Base-by-base conservation (phyloP, 1,140 invertebrate genomes). In the Pectinophora gossypiella region DNA sequence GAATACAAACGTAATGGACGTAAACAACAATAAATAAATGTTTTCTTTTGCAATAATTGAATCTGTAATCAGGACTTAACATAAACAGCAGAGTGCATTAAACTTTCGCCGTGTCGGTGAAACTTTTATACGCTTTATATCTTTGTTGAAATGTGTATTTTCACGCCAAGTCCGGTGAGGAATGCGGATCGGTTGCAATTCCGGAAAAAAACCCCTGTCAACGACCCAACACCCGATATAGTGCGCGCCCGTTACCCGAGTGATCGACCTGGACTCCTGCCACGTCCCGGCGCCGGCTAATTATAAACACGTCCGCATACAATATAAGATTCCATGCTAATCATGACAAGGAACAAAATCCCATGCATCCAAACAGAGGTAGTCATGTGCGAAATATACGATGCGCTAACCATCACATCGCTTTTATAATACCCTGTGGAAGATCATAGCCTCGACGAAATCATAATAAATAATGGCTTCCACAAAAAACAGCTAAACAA, bases 191-290 rank as follows among this genome's bases (percentile, higher is more conserved):
- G 66, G 55, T 61, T 59, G 54, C 60, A 62, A 68, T 76, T 76
- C 72, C 74, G 72, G 66, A 74, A 79, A 79, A n/a, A n/a, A 74
- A 72, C 57, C 51, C 59, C 75, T 83, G 82, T 80, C 79, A 83
- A 85, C 73, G 82, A 85, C 78, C 79, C 65, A 58, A 51, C 59
- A 75, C 64, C 69, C 65, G 68, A 78, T 79, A 77, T 67, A 79
- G 73, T 68, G 56, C 59, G 67, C 59, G 65, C 74, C 77, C 79
- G 76, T 81, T 85, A 82, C 66, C 77, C 79, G 79, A 85, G 70
- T 83, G 82, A 82, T 82, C 82, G 76, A 80, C 67, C 79, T 85
- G 77, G 82, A 80, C 74, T 76, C 56, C 68, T 83, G 82, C 82
- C 79, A 80, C 65, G 60, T 64, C 64, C 64, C 55, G 59, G 68